Conservation (phyloP, 2,888 invertebrate genomes). For the Nemurella pictetii region DNA sequence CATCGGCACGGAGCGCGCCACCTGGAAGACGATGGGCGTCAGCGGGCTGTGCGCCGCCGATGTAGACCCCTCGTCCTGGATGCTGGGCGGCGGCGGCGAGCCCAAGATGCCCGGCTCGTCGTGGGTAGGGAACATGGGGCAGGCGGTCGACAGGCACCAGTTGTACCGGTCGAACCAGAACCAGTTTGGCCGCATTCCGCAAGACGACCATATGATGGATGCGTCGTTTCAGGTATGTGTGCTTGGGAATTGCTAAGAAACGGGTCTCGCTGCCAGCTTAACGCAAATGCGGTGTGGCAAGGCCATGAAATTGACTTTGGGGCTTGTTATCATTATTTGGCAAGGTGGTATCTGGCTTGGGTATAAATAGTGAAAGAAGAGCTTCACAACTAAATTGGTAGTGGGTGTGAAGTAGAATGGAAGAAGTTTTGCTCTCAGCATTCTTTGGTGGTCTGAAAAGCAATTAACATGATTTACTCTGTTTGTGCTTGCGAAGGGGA, state of each 20-base stretch:
- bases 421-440: too few species aligned
- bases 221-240: conserved; percentile 53
- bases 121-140: conserved; percentile 48
- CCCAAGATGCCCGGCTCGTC: conserved; percentile 49
- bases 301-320: too few species aligned
- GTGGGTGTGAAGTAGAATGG: too few species aligned
- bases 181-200: conserved; percentile 35
- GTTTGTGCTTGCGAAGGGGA: too few species aligned
- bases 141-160: conserved; percentile 47
- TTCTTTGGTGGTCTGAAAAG: too few species aligned
- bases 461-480: too few species aligned
- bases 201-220: conserved; percentile 56
- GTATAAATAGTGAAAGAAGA: too few species aligned
- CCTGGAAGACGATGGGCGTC: conserved; percentile 57
- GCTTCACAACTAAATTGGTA: too few species aligned
- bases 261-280: too few species aligned
- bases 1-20: conserved; percentile 55
- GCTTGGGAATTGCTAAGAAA: neutral
- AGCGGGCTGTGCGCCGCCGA: conserved; percentile 48
- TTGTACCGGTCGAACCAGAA: conserved; percentile 37
- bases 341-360: too few species aligned
- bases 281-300: too few species aligned
- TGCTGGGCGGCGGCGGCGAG: conserved; percentile 49
- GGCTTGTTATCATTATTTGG: too few species aligned
- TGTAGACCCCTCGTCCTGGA: conserved; percentile 54